These are phyloP conservation scores for Cyclina sinensis DNA, from an alignment of 1,140 invertebrate genomes.

Conservation along the genomic window DNA sequence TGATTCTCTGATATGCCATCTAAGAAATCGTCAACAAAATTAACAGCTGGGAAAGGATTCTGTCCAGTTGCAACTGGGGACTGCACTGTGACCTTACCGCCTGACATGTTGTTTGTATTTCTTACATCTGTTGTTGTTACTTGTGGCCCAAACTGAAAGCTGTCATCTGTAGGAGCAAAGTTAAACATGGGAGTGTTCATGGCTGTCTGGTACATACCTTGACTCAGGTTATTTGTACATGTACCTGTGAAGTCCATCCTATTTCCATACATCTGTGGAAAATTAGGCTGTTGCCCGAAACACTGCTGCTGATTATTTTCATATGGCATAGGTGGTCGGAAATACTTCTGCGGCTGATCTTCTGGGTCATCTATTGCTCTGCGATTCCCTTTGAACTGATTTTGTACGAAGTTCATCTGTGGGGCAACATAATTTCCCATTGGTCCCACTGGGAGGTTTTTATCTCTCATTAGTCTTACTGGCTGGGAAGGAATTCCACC, in stretches of 20 bases:
- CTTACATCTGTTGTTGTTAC: slow-evolving; percentile 29
- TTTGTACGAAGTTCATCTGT: not conserved
- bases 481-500: slow-evolving; percentile 16
- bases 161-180: not conserved
- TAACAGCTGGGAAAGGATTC: not conserved
- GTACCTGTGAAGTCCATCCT: no score
- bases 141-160: not conserved
- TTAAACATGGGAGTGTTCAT: not conserved
- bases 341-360: slow-evolving; percentile 24
- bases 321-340: slow-evolving; percentile 1
- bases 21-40: slow-evolving; percentile 29
- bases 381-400: not conserved
- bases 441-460: slow-evolving; percentile 40
- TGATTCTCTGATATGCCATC: not conserved
- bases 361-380: slow-evolving; percentile 35
- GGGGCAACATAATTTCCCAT: slow-evolving; percentile 35
- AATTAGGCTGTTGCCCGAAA: not conserved
- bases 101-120: slow-evolving; percentile 27
- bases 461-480: not conserved
- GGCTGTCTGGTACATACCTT: not conserved
- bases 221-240: not conserved
- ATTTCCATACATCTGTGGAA: not conserved
- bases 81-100: slow-evolving; percentile 55
- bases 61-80: slow-evolving; percentile 19
- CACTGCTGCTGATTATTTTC: not conserved